Evolutionary conservation across 2,888 invertebrate genomes (phyloP).

Genomic region (Cancer borealis): DNA sequence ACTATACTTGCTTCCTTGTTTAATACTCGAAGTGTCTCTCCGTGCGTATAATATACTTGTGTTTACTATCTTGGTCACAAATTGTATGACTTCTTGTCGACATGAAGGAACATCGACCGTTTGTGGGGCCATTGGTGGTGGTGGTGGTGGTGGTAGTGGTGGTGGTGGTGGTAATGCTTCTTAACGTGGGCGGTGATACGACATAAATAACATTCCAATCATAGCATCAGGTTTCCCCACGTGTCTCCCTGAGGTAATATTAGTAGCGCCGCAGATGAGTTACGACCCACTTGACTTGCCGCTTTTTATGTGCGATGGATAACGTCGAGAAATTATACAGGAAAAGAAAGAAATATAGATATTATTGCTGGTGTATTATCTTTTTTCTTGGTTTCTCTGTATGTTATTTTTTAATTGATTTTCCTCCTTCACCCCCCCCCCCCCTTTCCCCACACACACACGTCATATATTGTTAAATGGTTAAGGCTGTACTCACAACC

Average conservation of each 20-base stretch:
- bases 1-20: not conserved
- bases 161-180: not conserved
- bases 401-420: not conserved
- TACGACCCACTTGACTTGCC: not conserved
- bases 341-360: not conserved
- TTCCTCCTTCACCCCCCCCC: not conserved
- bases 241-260: not conserved
- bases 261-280: not conserved
- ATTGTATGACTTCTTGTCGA: too few relatives aligned
- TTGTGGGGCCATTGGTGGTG: too few relatives aligned
- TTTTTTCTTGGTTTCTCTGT: not conserved
- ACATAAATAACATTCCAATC: not conserved
- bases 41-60: not conserved
- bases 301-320: not conserved
- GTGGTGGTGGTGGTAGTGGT: too few relatives aligned
- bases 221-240: not conserved
- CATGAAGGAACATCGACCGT: too few relatives aligned
- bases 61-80: too few relatives aligned
- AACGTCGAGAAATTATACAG: not conserved
- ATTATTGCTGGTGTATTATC: not conserved
- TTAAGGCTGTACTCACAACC: too few relatives aligned
- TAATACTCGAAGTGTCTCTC: not conserved
- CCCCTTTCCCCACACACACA: too few relatives aligned
- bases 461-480: too few relatives aligned
- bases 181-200: not conserved